Conservation (phyloP, 2,113 vertebrate genomes). For the Pachypanchax playfairii region DNA sequence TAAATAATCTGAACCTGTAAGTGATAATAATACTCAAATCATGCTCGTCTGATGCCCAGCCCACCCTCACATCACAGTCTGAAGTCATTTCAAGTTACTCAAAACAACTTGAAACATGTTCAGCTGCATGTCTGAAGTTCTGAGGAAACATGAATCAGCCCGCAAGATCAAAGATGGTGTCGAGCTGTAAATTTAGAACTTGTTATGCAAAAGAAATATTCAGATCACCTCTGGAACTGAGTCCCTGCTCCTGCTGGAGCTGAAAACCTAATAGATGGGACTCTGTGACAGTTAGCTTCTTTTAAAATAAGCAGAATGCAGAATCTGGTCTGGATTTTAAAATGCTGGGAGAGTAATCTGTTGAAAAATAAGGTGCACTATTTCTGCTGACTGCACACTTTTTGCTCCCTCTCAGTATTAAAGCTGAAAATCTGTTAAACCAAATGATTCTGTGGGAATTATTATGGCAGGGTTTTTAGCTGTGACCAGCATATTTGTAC, state of each 20-base stretch:
- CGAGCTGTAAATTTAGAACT: neutral
- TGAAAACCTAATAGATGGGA: neutral
- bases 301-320: conserved; percentile 7
- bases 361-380: conserved; percentile 22
- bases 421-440: conserved; percentile 14
- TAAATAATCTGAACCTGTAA: too few species aligned
- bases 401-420: conserved; percentile 4
- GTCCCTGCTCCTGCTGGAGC: conserved; percentile 1
- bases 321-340: conserved; percentile 1
- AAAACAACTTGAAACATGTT: neutral
- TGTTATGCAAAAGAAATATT: conserved; percentile 4
- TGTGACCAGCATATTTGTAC: neutral
- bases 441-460: conserved; percentile 10
- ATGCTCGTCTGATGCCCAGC: too few species aligned
- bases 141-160: conserved; percentile 1
- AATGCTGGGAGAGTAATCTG: conserved; percentile 9
- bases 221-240: neutral
- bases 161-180: conserved; percentile 5
- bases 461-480: conserved; percentile 5
- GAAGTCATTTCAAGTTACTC: neutral
- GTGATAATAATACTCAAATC: too few species aligned
- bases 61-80: neutral
- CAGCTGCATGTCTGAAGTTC: neutral
- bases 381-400: conserved; percentile 21
- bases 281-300: conserved; percentile 3